phyloP scores from a whole-genome alignment of 2,113 vertebrate genomes.

The Anseranas semipalmata region DNA sequence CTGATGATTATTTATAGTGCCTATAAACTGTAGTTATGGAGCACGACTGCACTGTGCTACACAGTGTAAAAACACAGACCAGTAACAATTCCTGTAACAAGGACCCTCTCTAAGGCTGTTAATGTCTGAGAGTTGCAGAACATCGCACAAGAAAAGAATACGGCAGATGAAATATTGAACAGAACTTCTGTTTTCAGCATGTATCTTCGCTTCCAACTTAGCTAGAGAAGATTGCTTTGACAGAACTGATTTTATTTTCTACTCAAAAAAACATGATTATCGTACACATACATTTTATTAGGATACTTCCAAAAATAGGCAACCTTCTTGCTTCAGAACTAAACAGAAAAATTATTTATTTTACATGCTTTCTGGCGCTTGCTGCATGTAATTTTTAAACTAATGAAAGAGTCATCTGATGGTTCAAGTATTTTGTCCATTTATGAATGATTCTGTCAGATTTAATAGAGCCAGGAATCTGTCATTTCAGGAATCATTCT shows the following conservation, averaged over 20 bases:
- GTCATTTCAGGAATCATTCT: background rate
- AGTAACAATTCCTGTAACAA: background rate
- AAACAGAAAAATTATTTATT: background rate
- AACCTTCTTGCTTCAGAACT: background rate
- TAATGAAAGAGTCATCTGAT: background rate
- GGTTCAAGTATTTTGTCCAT: background rate
- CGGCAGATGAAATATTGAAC: background rate
- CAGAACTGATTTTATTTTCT: background rate
- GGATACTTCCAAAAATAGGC: background rate
- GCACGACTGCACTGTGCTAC: background rate
- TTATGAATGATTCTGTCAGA: background rate
- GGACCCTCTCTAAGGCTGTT: background rate
- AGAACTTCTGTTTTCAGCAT: background rate
- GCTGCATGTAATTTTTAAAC: background rate
- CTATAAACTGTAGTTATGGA: background rate
- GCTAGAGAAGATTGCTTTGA: background rate
- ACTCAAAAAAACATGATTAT: background rate
- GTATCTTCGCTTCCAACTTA: background rate
- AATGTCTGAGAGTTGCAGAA: background rate
- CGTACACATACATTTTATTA: background rate
- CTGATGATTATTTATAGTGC: slow-evolving; percentile 13
- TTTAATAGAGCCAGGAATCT: background rate
- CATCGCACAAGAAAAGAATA: background rate
- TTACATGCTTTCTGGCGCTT: background rate
- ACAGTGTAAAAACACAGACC: background rate